Conservation (phyloP, 2,797 vertebrate species). For the Poecilia wingei region DNA sequence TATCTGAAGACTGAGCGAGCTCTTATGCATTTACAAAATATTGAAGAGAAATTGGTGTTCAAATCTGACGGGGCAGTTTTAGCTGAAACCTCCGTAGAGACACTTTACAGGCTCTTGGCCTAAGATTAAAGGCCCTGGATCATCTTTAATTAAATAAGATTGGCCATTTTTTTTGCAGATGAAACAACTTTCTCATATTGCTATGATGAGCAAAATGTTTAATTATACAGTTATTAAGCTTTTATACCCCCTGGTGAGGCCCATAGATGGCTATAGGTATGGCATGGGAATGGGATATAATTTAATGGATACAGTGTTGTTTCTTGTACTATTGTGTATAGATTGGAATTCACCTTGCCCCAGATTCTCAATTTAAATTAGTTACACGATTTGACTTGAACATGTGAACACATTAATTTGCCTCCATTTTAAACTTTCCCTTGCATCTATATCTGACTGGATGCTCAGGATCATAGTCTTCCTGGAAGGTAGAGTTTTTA, state of each 20-base stretch:
- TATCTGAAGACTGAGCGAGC: background rate
- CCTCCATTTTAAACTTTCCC: background rate
- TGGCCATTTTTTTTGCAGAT: constrained; percentile 12
- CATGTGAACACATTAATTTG: background rate
- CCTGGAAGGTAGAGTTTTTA: background rate
- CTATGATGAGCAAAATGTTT: constrained; percentile 35
- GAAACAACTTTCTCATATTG: constrained; percentile 34
- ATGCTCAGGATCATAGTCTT: background rate
- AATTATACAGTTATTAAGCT: constrained; percentile 30
- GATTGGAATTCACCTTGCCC: background rate
- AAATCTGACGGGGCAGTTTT: constrained; percentile 6
- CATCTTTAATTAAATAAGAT: constrained; percentile 24
- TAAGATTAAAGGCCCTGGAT: constrained; percentile 30
- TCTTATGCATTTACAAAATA: background rate
- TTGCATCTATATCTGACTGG: background rate
- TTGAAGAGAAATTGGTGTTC: constrained; percentile 5
- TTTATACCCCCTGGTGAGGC: constrained; percentile 14
- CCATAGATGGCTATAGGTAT: background rate
- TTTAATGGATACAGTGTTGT: constrained; percentile 14
- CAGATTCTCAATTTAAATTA: background rate
- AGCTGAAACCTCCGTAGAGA: background rate
- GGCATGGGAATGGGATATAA: background rate
- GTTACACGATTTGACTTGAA: background rate
- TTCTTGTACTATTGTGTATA: background rate
- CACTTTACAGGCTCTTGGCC: constrained; percentile 11